Conservation (phyloP, 2,888 invertebrate genomes). For the Trichogramma evanescens region DNA sequence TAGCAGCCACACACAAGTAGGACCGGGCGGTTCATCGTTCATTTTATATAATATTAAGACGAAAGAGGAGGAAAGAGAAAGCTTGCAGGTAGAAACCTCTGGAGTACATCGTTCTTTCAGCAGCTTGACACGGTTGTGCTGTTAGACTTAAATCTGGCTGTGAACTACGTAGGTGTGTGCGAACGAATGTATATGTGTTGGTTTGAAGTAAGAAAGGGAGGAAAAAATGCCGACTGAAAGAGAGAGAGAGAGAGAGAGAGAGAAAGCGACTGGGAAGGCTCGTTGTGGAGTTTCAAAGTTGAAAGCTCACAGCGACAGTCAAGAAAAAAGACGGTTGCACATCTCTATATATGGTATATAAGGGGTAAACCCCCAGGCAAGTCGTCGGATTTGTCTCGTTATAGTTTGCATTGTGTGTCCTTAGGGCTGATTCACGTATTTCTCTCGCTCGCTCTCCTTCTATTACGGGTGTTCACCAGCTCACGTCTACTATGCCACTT, state of each 20-base stretch:
- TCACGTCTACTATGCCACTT: background rate
- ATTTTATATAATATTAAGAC: too few relatives aligned
- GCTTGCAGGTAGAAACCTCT: too few relatives aligned
- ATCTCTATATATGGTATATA: background rate
- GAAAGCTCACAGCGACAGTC: constrained; percentile 23
- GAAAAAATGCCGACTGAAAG: too few relatives aligned
- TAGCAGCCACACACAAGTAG: too few relatives aligned
- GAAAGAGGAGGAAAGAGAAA: too few relatives aligned
- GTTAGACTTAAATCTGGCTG: too few relatives aligned
- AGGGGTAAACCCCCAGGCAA: constrained; percentile 32
- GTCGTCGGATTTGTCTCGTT: constrained; percentile 47
- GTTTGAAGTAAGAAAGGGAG: too few relatives aligned
- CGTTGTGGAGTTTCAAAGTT: constrained; percentile 19
- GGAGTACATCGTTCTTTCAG: too few relatives aligned
- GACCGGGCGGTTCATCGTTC: too few relatives aligned
- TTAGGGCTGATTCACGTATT: constrained; percentile 36
- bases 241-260: constrained; percentile 3
- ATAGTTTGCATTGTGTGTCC: constrained; percentile 43
- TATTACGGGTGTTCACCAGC: background rate
- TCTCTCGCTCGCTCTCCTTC: background rate
- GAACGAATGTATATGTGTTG: too few relatives aligned
- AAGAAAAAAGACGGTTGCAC: constrained; percentile 19
- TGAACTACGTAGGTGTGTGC: too few relatives aligned
- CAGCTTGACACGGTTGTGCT: too few relatives aligned
- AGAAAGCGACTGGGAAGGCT: background rate